Evolutionary conservation across 2,888 invertebrate genomes (phyloP), one percentile per base, ranked within the genome.

Genomic region (Phortica magna): DNA sequence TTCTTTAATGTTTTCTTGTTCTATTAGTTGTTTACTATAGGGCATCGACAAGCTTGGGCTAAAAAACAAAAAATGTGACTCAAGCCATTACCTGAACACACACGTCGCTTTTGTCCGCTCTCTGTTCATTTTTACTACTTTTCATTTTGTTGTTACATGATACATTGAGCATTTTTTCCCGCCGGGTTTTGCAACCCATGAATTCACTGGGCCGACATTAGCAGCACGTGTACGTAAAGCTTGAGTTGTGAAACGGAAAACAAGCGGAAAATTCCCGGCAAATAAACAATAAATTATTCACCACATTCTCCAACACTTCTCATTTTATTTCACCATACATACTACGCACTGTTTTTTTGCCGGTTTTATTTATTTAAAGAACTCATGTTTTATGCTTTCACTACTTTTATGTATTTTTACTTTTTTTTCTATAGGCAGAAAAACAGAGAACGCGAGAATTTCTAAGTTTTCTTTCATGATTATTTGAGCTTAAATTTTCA

Each of bases 401-500:
- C 72, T 59, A 74, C 82, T 77, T 82, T 76, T 73, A 77, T 72
- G 72, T 74, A 72, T 71, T 80, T 39, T 48, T 53, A 19, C 43
- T 12, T 76, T 70, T 31, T 64, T 75, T 72, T 71, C 57, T 75
- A 76, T 72, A 55, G 43, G 17, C 43, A 75, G 80, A 71, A 79
- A 82, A 79, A 83, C 80, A 79, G 71, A 77, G 78, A 82, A 78
- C 68, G 79, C 81, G 80, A 81, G 83, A 89, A 89, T 89, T 89
- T 89, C 87, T 89, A 89, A 76, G 89, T 84, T 89, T 89, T 89
- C 89, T 89, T 87, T 79, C 75, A 72, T 74, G 83, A 87, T 85
- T 88, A 88, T 89, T 88, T 83, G 76, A 75, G 79, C 78, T 79
- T 80, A 75, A 72, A 78, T 76, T 78, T 80, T 74, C 80, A 73